Evolutionary conservation across 2,113 vertebrate genomes (phyloP).

Genomic region (Dipodomys ordii): DNA sequence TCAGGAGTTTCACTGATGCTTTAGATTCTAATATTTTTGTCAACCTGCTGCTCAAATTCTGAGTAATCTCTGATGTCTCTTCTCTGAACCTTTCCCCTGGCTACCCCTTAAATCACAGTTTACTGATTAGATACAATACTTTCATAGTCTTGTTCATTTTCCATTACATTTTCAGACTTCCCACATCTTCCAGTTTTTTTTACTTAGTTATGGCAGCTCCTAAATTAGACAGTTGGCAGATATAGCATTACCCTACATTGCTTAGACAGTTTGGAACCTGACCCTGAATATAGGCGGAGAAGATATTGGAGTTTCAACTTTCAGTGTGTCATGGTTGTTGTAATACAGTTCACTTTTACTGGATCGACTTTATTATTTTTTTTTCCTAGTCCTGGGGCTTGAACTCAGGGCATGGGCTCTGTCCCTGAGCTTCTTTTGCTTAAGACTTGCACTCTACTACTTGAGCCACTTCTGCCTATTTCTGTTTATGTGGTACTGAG

Average conservation of each 20-base stretch:
- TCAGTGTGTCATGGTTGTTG: background rate
- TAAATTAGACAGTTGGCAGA: slow-evolving; percentile 22
- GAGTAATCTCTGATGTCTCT: background rate
- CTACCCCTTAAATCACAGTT: slow-evolving; percentile 18
- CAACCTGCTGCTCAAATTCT: background rate
- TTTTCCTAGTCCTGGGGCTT: too few species aligned
- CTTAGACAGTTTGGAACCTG: slow-evolving; percentile 36
- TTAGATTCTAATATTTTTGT: background rate
- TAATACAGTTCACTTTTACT: background rate
- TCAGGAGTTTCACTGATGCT: background rate
- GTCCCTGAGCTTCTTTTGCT: too few species aligned
- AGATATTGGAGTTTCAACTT: background rate
- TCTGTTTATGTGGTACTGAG: too few species aligned
- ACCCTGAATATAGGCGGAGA: background rate
- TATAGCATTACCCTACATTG: background rate
- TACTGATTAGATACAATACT: background rate
- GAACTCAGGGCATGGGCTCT: too few species aligned
- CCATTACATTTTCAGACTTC: background rate
- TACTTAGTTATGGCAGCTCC: background rate
- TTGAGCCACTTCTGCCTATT: too few species aligned
- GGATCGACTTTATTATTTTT: background rate
- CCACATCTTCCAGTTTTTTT: background rate
- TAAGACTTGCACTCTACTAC: too few species aligned
- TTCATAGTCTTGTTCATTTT: slow-evolving; percentile 5
- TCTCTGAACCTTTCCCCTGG: background rate